These are phyloP conservation scores for Lutjanus campechanus DNA, from an alignment of 2,797 vertebrate species.

Conservation along the genomic window DNA sequence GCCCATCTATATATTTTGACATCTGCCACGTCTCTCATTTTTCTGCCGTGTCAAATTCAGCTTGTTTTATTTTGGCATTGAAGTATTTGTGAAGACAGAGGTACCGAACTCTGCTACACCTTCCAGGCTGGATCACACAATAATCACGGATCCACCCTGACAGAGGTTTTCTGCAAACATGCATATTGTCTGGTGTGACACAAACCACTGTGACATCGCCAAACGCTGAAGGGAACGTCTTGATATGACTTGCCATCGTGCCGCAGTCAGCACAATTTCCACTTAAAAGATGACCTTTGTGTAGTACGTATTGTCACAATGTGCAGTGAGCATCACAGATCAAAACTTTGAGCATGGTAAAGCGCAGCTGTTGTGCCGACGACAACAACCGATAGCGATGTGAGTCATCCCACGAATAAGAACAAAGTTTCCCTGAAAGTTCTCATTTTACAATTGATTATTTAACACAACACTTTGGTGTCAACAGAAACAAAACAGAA, in stretches of 20 bases:
- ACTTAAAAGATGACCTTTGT: slow-evolving; percentile 47
- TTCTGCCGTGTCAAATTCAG: slow-evolving; percentile 36
- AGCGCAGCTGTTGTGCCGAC: neutral
- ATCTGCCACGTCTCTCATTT: slow-evolving; percentile 35
- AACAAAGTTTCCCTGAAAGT: slow-evolving; percentile 16
- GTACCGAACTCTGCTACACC: slow-evolving; percentile 34
- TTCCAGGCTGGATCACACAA: slow-evolving; percentile 50
- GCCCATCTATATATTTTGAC: slow-evolving; percentile 33
- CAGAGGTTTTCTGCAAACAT: slow-evolving; percentile 67
- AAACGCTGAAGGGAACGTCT: slow-evolving; percentile 22
- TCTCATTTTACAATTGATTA: neutral
- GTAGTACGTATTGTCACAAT: slow-evolving; percentile 16
- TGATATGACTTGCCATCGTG: slow-evolving; percentile 21
- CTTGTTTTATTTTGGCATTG: slow-evolving; percentile 30
- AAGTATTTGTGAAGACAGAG: slow-evolving; percentile 39
- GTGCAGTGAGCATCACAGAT: slow-evolving; percentile 8
- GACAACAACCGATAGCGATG: neutral
- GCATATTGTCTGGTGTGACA: slow-evolving; percentile 52
- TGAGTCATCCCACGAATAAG: neutral
- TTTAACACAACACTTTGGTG: slow-evolving; percentile 23
- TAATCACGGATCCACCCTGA: slow-evolving; percentile 59
- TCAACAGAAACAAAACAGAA: slow-evolving; percentile 31
- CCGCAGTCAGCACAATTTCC: slow-evolving; percentile 35
- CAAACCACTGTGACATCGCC: slow-evolving; percentile 41
- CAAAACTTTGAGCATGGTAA: slow-evolving; percentile 2